phyloP scores from a whole-genome alignment of 2,113 vertebrate genomes.

The Prinia subflava region DNA sequence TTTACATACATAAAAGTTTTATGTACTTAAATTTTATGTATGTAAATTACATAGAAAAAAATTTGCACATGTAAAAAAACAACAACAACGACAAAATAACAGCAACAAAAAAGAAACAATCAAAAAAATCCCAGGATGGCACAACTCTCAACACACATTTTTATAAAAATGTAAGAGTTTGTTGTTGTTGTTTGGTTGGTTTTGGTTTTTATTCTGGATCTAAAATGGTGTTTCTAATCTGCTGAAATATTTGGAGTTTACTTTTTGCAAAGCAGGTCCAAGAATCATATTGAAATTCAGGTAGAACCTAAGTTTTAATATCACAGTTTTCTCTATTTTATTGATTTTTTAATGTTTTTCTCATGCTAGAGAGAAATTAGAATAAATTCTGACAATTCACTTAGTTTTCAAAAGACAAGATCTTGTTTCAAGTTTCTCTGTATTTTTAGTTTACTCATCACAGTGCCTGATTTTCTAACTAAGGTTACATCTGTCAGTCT shows the following conservation, averaged over 20 bases:
- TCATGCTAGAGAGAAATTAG: neutral
- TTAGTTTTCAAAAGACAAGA: neutral
- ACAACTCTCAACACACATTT: neutral
- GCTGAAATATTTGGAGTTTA: neutral
- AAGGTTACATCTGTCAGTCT: neutral
- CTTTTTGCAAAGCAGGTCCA: neutral
- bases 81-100: neutral
- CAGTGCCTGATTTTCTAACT: neutral
- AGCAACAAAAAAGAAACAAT: neutral
- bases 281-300: neutral
- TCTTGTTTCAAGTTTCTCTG: neutral
- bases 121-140: neutral
- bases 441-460: neutral
- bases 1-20: neutral
- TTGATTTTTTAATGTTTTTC: neutral
- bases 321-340: neutral
- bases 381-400: neutral
- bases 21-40: no score
- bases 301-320: neutral
- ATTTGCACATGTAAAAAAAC: no score
- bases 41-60: no score
- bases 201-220: neutral
- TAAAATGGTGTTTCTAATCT: neutral
- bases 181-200: neutral
- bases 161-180: neutral